These are phyloP conservation scores for Adoxophyes honmai DNA, from an alignment of 1,140 invertebrate species.

Conservation along the genomic window DNA sequence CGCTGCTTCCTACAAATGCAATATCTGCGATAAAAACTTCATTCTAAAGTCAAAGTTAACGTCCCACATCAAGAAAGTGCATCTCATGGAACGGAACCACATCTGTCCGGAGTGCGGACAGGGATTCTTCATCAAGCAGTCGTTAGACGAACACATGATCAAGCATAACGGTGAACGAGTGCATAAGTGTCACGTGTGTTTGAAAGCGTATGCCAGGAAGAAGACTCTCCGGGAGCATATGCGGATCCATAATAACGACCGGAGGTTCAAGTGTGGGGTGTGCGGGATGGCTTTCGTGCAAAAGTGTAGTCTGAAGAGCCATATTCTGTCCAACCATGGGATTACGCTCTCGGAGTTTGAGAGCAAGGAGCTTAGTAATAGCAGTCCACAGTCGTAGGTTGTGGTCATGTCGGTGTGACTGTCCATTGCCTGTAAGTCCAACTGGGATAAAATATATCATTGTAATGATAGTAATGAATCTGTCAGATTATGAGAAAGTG, in stretches of 20 bases:
- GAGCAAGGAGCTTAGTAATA: conserved; percentile 11
- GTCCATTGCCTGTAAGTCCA: too few relatives aligned
- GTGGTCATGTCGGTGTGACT: too few relatives aligned
- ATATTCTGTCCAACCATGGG: conserved; percentile 63
- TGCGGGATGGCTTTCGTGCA: conserved; percentile 67
- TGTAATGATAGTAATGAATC: too few relatives aligned
- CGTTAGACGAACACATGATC: conserved; percentile 59
- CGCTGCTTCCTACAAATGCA: conserved; percentile 52
- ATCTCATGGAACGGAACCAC: conserved; percentile 62
- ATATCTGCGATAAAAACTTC: conserved; percentile 61
- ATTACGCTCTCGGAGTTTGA: conserved; percentile 53
- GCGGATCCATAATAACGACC: conserved; percentile 67
- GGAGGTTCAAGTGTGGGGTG: conserved; percentile 55
- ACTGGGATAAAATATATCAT: too few relatives aligned
- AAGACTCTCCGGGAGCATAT: conserved; percentile 77
- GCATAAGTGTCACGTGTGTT: conserved; percentile 61
- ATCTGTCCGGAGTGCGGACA: conserved; percentile 52
- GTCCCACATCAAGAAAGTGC: conserved; percentile 59
- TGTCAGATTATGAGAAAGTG: too few relatives aligned
- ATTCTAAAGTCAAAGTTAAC: conserved; percentile 58
- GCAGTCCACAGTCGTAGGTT: not conserved
- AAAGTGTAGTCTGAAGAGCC: conserved; percentile 58
- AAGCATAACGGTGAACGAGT: conserved; percentile 55
- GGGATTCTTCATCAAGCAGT: conserved; percentile 58
- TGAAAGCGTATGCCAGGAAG: conserved; percentile 74